phyloP scores from a whole-genome alignment of 2,113 vertebrate genomes.

The Lontra canadensis region DNA sequence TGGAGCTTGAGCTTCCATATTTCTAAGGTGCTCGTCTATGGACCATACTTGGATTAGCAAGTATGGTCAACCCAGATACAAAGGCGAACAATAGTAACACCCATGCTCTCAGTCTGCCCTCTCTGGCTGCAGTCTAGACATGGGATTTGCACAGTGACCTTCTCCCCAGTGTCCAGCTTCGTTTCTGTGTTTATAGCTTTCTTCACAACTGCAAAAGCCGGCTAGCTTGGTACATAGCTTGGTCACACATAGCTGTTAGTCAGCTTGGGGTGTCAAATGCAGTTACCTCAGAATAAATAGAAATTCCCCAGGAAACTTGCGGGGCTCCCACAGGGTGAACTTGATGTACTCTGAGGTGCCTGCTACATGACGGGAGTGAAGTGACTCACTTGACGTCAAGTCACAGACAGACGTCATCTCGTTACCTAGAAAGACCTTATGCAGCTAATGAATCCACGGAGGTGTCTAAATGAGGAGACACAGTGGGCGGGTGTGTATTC shows the following conservation, averaged over 20 bases:
- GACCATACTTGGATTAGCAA: not conserved
- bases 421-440: slow-evolving; percentile 50
- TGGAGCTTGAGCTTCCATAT: not conserved
- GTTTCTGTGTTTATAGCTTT: slow-evolving; percentile 26
- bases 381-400: slow-evolving; percentile 73
- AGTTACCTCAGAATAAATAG: slow-evolving; percentile 57
- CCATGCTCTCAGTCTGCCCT: not conserved
- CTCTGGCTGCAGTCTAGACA: not conserved
- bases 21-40: not conserved
- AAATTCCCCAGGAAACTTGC: slow-evolving; percentile 53
- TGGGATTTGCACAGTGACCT: not conserved
- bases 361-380: slow-evolving; percentile 32
- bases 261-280: slow-evolving; percentile 20
- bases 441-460: not conserved
- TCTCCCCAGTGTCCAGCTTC: not conserved
- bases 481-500: not conserved
- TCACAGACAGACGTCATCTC: slow-evolving; percentile 12
- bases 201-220: not conserved
- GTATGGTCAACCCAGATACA: not conserved
- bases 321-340: slow-evolving; percentile 55
- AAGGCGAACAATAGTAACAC: not conserved
- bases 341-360: not conserved
- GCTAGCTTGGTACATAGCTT: not conserved
- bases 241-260: slow-evolving; percentile 48
- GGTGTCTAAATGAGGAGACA: not conserved